Conservation (phyloP, 2,888 invertebrate species). For the Cataglyphis rosenhaueri region DNA sequence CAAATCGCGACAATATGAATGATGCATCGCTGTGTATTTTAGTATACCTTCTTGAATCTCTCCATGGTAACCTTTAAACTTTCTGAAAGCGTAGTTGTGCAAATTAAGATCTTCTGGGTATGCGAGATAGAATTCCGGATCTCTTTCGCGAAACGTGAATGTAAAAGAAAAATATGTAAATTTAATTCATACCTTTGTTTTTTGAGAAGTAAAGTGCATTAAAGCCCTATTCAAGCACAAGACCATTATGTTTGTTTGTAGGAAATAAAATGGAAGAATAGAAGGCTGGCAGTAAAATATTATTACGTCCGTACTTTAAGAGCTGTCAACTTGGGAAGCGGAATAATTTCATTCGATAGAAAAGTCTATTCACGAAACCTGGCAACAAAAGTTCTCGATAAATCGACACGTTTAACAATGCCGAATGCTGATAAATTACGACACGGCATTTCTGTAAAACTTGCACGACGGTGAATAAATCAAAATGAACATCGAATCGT, state of each 20-base stretch:
- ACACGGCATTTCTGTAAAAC: conserved; percentile 3
- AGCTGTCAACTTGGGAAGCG: neutral
- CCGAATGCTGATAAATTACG: conserved; percentile 15
- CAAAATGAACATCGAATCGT: conserved; percentile 25
- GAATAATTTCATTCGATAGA: conserved; percentile 8
- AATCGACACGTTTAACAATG: conserved; percentile 19
- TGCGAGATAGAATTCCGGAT: conserved; percentile 1
- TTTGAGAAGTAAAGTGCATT: conserved; percentile 20
- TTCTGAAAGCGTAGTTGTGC: neutral
- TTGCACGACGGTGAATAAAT: conserved; percentile 13
- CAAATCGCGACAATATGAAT: neutral
- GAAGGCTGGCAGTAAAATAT: neutral
- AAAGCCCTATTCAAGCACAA: neutral
- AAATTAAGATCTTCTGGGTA: neutral
- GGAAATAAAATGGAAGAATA: conserved; percentile 6
- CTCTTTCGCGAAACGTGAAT: neutral
- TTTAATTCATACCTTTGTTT: neutral
- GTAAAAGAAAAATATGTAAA: conserved; percentile 32
- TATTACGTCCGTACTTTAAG: conserved; percentile 18
- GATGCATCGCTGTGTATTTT: conserved; percentile 16
- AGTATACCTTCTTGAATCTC: neutral
- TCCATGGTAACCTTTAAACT: conserved; percentile 5
- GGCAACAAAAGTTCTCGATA: conserved; percentile 13
- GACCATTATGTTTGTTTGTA: conserved; percentile 22
- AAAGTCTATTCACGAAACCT: neutral